phyloP scores from a whole-genome alignment of 2,888 invertebrate genomes.

The Octodonta nipae region DNA sequence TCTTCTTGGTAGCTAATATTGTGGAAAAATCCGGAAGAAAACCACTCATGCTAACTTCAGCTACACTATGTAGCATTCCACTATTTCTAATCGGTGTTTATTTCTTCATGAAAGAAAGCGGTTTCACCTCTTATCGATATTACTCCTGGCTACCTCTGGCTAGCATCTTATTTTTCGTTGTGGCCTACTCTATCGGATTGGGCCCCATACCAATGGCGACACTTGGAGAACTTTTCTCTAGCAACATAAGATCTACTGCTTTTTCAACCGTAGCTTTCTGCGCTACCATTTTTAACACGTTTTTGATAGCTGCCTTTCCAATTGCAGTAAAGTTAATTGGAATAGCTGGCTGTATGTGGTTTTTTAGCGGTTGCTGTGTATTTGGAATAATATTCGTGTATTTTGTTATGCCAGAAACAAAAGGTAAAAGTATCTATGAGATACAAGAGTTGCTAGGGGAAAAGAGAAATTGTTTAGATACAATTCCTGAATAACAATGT shows the following conservation, averaged over 20 bases:
- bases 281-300: too few relatives aligned
- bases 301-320: too few relatives aligned
- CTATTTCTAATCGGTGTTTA: slow-evolving; percentile 43
- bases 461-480: too few relatives aligned
- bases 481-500: too few relatives aligned
- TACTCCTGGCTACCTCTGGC: slow-evolving; percentile 56
- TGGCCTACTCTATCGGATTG: slow-evolving; percentile 53
- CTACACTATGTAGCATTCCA: slow-evolving; percentile 47
- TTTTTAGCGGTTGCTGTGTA: slow-evolving; percentile 8
- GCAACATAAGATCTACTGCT: slow-evolving; percentile 55
- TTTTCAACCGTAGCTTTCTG: too few relatives aligned
- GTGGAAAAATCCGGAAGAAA: slow-evolving; percentile 63
- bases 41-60: slow-evolving; percentile 53
- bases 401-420: slow-evolving; percentile 12
- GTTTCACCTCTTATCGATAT: slow-evolving; percentile 14
- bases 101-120: slow-evolving; percentile 43
- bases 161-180: slow-evolving; percentile 54
- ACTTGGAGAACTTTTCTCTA: slow-evolving; percentile 66
- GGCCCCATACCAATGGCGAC: slow-evolving; percentile 70
- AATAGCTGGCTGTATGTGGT: slow-evolving; percentile 7
- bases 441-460: too few relatives aligned
- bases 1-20: slow-evolving; percentile 55
- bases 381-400: slow-evolving; percentile 8
- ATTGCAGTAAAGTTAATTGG: neutral
- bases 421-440: slow-evolving; percentile 11